A percentile compares a stretch with the other conserved stretches of the same genome.
Evolutionary conservation across 2,797 vertebrate genomes (phyloP).

Genomic region (Argentina silus): DNA sequence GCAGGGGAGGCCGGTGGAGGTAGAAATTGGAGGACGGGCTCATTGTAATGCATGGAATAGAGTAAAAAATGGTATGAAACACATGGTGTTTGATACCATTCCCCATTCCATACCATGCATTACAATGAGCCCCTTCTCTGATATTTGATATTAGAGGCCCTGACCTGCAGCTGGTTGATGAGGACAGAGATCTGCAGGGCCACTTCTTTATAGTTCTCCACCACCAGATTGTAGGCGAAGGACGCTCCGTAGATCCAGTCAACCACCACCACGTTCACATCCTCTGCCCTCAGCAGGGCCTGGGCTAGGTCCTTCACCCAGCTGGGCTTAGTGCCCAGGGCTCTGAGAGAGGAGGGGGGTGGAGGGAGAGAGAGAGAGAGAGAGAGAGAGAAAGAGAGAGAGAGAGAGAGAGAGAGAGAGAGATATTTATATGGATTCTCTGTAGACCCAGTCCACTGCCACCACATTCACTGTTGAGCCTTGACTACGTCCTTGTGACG

Average conservation of each 20-base stretch:
- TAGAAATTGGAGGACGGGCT: too few relatives aligned
- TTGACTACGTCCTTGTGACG: too few relatives aligned
- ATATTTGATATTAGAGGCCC: slow-evolving; percentile 11
- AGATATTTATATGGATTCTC: background rate
- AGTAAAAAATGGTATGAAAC: too few relatives aligned
- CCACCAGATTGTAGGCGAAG: slow-evolving; percentile 84
- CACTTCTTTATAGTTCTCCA: slow-evolving; percentile 87
- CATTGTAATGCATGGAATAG: too few relatives aligned
- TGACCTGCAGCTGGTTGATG: slow-evolving; percentile 87
- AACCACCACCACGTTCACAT: slow-evolving; percentile 87
- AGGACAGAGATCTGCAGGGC: slow-evolving; percentile 84
- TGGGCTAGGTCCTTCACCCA: slow-evolving; percentile 84
- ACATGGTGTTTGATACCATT: too few relatives aligned
- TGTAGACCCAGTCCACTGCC: too few relatives aligned
- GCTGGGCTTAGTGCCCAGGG: slow-evolving; percentile 87
- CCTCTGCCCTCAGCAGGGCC: slow-evolving; percentile 74
- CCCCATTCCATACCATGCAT: too few relatives aligned
- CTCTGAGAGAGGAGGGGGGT: slow-evolving; percentile 65
- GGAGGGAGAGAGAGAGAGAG: background rate
- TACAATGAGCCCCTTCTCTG: background rate
- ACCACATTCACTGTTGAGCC: too few relatives aligned
- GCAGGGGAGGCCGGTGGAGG: too few relatives aligned
- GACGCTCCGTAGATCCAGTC: slow-evolving; percentile 91
- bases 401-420: background rate
- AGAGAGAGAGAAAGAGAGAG: background rate